Conservation (phyloP, 2,797 vertebrate genomes). For the Cyprinella venusta region DNA sequence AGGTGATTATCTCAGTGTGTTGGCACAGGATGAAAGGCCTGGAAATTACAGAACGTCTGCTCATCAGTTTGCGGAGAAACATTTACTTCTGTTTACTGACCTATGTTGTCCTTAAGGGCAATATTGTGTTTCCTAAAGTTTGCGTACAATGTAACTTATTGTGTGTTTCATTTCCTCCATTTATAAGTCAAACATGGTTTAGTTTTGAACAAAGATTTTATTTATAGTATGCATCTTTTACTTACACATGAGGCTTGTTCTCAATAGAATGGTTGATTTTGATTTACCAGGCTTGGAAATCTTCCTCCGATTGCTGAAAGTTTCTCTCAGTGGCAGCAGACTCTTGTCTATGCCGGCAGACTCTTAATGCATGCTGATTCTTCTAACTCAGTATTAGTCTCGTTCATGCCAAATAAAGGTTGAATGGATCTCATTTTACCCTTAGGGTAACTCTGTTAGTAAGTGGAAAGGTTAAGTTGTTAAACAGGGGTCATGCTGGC, state of each 20-base stretch:
- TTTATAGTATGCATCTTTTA: neutral
- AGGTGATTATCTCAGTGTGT: slow-evolving; percentile 45
- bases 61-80: slow-evolving; percentile 30
- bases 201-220: slow-evolving; percentile 25
- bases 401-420: slow-evolving; percentile 23
- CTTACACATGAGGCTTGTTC: neutral
- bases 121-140: slow-evolving; percentile 10
- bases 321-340: slow-evolving; percentile 13
- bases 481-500: slow-evolving; percentile 39
- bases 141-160: slow-evolving; percentile 4
- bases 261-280: neutral
- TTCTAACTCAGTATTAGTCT: slow-evolving; percentile 30
- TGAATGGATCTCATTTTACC: slow-evolving; percentile 47
- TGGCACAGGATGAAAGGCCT: slow-evolving; percentile 44
- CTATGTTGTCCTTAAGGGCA: slow-evolving; percentile 1
- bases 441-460: slow-evolving; percentile 42
- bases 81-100: slow-evolving; percentile 37
- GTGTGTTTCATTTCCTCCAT: neutral
- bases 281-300: neutral
- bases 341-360: slow-evolving; percentile 32
- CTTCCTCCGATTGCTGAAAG: neutral
- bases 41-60: slow-evolving; percentile 37
- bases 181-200: neutral
- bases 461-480: slow-evolving; percentile 50
- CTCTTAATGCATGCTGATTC: slow-evolving; percentile 34